phyloP scores from a whole-genome alignment of 92 coral and sea anemone species.

The Pocillopora grandis region DNA sequence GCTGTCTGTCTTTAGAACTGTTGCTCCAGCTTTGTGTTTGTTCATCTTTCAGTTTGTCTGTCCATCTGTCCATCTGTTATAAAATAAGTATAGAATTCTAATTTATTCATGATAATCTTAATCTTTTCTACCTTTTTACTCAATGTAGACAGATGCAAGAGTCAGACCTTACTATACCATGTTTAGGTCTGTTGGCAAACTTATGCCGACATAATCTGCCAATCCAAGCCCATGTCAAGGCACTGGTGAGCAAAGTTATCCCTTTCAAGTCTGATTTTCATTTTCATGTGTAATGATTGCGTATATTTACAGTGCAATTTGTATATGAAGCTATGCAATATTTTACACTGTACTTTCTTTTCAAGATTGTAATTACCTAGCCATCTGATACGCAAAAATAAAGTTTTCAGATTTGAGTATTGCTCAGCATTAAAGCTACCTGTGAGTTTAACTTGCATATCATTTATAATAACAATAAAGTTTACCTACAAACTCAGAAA shows the following conservation, averaged over 20 bases:
- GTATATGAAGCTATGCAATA: not conserved
- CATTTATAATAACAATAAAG: too few relatives aligned
- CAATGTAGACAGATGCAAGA: slow-evolving; percentile 77
- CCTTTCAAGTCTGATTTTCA: not conserved
- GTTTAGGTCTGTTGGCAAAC: slow-evolving; percentile 92
- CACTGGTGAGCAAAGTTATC: slow-evolving; percentile 71
- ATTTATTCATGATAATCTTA: not conserved
- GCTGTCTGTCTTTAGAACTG: too few relatives aligned
- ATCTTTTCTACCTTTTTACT: not conserved
- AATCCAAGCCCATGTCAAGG: slow-evolving; percentile 96
- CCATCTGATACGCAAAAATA: too few relatives aligned
- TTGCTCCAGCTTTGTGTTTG: too few relatives aligned
- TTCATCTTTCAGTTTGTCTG: too few relatives aligned
- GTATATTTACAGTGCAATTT: not conserved
- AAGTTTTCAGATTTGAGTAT: too few relatives aligned
- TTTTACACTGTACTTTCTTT: not conserved
- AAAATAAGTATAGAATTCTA: too few relatives aligned
- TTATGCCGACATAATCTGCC: slow-evolving; percentile 95
- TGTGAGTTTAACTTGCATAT: too few relatives aligned
- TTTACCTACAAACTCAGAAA: too few relatives aligned
- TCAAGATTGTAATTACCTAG: not conserved
- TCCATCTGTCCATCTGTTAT: too few relatives aligned
- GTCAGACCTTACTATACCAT: slow-evolving; percentile 90
- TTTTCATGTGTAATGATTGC: not conserved
- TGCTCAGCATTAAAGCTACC: too few relatives aligned